Percentiles rank a stretch among this genome's conserved stretches.
Conservation (phyloP, 2,113 vertebrate genomes). For the Brienomyrus longianalis region DNA sequence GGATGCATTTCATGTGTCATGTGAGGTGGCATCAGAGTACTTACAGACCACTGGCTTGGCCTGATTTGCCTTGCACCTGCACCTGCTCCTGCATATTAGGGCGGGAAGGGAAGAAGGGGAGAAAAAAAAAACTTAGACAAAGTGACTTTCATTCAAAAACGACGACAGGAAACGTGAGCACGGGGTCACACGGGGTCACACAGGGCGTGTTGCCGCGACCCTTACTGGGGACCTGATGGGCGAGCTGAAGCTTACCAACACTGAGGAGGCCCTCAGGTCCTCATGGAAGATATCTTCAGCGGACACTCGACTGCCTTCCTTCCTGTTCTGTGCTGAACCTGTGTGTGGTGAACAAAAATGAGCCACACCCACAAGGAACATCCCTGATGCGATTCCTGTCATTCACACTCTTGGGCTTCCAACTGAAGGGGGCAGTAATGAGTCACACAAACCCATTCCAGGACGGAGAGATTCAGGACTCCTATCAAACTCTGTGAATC, state of each 20-base stretch:
- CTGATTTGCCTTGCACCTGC: slow-evolving; percentile 78
- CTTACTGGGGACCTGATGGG: no score
- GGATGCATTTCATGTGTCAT: background rate
- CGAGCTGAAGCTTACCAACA: slow-evolving; percentile 58
- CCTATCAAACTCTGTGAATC: slow-evolving; percentile 70
- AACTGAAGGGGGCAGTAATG: background rate
- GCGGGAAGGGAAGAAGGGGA: slow-evolving; percentile 29
- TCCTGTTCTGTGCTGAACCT: slow-evolving; percentile 62
- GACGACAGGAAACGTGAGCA: background rate
- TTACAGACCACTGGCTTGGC: slow-evolving; percentile 80
- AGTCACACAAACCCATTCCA: slow-evolving; percentile 65
- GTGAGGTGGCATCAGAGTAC: slow-evolving; percentile 41
- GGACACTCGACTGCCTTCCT: slow-evolving; percentile 61
- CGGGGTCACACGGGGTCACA: background rate
- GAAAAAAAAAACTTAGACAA: background rate
- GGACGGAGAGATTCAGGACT: slow-evolving; percentile 62
- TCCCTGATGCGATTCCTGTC: background rate
- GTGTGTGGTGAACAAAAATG: background rate
- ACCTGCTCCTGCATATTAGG: slow-evolving; percentile 72
- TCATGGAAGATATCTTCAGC: slow-evolving; percentile 71
- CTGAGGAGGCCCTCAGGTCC: slow-evolving; percentile 71
- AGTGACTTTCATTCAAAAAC: background rate
- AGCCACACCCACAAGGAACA: background rate
- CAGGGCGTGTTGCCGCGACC: background rate
- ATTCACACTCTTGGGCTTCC: background rate